Evolutionary conservation across 2,888 invertebrate species (phyloP).

Genomic region (Nudaria mundana): DNA sequence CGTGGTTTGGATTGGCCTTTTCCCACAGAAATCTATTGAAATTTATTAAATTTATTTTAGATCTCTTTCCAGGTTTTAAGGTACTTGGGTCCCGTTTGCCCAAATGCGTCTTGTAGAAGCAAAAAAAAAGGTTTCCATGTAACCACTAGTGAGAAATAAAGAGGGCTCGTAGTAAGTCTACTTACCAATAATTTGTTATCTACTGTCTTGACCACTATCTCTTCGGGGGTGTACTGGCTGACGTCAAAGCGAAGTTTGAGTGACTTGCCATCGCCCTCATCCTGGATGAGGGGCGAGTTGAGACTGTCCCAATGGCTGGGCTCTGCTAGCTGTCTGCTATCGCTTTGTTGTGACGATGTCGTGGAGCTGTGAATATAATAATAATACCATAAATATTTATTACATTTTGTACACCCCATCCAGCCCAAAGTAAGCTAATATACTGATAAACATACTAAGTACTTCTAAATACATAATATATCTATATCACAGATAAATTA

Average conservation of each 20-base stretch:
- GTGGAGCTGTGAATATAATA: conserved; percentile 79
- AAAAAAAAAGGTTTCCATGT: background rate
- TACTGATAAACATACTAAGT: no score
- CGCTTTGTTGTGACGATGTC: conserved; percentile 83
- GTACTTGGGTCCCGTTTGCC: no score
- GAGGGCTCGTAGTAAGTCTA: conserved; percentile 24
- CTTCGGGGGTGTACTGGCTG: conserved; percentile 97
- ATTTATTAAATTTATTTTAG: no score
- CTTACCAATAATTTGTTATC: conserved; percentile 97
- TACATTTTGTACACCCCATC: no score
- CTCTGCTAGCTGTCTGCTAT: conserved; percentile 81
- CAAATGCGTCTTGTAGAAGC: background rate
- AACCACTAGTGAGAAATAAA: no score
- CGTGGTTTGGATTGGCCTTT: no score
- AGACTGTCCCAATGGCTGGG: conserved; percentile 91
- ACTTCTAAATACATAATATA: no score
- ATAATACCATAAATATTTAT: conserved; percentile 27
- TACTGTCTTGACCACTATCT: conserved; percentile 98
- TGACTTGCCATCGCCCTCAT: conserved; percentile 96
- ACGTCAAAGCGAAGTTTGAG: conserved; percentile 98
- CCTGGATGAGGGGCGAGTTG: conserved; percentile 96
- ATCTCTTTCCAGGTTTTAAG: no score
- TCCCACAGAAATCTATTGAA: no score
- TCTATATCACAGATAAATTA: no score
- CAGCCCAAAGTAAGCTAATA: no score